Conservation (phyloP, 1,140 invertebrate genomes). For the Pseudomyrmex concolor region DNA sequence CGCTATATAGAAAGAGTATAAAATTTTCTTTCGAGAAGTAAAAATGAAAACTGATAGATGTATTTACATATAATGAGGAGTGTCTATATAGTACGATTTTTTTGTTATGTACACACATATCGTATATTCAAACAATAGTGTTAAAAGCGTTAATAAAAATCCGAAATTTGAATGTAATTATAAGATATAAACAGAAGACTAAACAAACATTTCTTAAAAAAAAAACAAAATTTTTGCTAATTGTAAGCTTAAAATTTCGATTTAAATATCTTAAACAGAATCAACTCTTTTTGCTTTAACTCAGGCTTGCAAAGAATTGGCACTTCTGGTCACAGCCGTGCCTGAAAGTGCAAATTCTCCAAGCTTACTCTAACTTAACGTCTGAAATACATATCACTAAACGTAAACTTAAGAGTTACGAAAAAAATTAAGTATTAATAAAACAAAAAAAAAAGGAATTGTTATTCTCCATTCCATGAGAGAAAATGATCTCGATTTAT, state of each 20-base stretch:
- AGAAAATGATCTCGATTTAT: too few relatives aligned
- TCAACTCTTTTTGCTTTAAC: not conserved
- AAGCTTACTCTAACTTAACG: too few relatives aligned
- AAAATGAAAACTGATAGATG: slow-evolving; percentile 63
- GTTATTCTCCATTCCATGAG: slow-evolving; percentile 17
- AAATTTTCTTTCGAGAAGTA: slow-evolving; percentile 67
- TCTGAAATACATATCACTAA: not conserved
- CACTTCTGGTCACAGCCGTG: too few relatives aligned
- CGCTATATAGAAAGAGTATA: slow-evolving; percentile 68
- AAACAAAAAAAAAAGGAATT: slow-evolving; percentile 39
- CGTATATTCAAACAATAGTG: slow-evolving; percentile 54
- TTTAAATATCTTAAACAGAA: slow-evolving; percentile 5
- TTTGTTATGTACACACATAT: slow-evolving; percentile 54
- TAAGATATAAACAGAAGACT: not conserved
- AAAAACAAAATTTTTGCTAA: slow-evolving; percentile 4
- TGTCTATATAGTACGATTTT: slow-evolving; percentile 54
- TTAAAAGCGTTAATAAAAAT: slow-evolving; percentile 47
- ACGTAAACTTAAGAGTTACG: slow-evolving; percentile 33
- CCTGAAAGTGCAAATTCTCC: too few relatives aligned
- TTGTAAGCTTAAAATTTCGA: slow-evolving; percentile 22
- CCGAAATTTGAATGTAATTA: slow-evolving; percentile 13
- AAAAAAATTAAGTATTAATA: slow-evolving; percentile 48
- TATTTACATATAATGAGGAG: slow-evolving; percentile 67
- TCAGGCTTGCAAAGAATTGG: not conserved
- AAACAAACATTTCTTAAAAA: not conserved